A percentile compares a stretch with the other conserved stretches of the same genome.
phyloP scores from a whole-genome alignment of 2,888 invertebrate genomes.

The Agonopterix heracliana region DNA sequence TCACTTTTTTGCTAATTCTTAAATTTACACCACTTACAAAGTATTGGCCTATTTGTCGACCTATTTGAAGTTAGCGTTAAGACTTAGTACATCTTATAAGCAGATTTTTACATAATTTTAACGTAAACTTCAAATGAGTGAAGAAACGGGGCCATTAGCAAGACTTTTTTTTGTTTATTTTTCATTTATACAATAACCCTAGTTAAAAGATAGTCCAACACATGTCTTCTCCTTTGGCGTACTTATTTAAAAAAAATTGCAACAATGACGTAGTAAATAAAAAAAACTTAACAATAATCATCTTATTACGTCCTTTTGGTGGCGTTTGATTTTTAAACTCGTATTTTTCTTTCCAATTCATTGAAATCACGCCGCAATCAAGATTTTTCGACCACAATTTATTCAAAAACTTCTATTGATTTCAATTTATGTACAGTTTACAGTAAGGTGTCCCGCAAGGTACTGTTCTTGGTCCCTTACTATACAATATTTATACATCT shows the following conservation, averaged over 20 bases:
- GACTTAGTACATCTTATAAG: too few relatives aligned
- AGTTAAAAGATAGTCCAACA: conserved; percentile 38
- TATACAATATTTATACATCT: not conserved
- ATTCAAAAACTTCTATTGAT: too few relatives aligned
- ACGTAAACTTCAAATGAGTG: too few relatives aligned
- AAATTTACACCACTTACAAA: conserved; percentile 8
- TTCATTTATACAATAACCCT: conserved; percentile 59
- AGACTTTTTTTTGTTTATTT: conserved; percentile 61
- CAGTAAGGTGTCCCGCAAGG: not conserved
- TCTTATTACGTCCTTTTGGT: conserved; percentile 31
- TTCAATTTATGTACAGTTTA: not conserved
- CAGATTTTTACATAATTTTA: too few relatives aligned
- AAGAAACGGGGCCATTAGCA: conserved; percentile 21
- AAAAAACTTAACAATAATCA: conserved; percentile 63
- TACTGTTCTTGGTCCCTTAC: not conserved
- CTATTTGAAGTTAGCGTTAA: too few relatives aligned
- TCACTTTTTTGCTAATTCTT: not conserved
- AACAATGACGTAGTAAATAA: conserved; percentile 55
- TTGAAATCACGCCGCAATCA: not conserved
- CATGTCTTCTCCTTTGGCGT: conserved; percentile 66
- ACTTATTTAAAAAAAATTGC: conserved; percentile 62
- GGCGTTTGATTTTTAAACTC: conserved; percentile 25
- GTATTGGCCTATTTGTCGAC: too few relatives aligned
- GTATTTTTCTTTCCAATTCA: not conserved
- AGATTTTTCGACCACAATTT: too few relatives aligned